A percentile compares a stretch with the other conserved stretches of the same genome.
These are phyloP conservation scores for Manacus vitellinus DNA, from an alignment of 2,113 vertebrate species.

Conservation along the genomic window DNA sequence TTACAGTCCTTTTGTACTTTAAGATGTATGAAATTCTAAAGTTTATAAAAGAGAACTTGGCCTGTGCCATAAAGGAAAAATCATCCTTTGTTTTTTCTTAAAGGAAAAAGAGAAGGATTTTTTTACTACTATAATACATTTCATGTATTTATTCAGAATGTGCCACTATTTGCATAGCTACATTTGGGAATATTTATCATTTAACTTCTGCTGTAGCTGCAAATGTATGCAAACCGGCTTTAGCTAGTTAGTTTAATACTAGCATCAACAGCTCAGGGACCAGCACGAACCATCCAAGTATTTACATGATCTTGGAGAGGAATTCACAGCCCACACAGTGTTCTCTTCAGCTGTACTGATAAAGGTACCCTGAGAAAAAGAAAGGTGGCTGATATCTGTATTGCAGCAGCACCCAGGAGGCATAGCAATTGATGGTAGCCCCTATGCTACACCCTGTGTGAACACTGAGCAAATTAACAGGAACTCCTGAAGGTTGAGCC, in stretches of 20 bases:
- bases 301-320: not conserved
- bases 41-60: not conserved
- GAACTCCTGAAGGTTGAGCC: not conserved
- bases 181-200: conserved; percentile 5
- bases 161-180: not conserved
- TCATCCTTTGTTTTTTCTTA: not conserved
- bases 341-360: not conserved
- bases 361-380: not conserved
- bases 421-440: too few species aligned
- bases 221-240: not conserved
- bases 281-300: not conserved
- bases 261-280: not conserved
- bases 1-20: not conserved
- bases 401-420: not conserved
- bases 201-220: not conserved
- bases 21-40: not conserved
- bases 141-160: not conserved
- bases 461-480: not conserved
- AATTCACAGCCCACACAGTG: not conserved
- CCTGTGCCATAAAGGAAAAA: not conserved
- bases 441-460: not conserved
- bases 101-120: not conserved
- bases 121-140: not conserved
- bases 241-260: not conserved
- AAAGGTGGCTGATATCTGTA: not conserved